Evolutionary conservation across 2,797 vertebrate species (phyloP), one percentile per base, ranked within the genome.

Genomic region (Mus caroli): DNA sequence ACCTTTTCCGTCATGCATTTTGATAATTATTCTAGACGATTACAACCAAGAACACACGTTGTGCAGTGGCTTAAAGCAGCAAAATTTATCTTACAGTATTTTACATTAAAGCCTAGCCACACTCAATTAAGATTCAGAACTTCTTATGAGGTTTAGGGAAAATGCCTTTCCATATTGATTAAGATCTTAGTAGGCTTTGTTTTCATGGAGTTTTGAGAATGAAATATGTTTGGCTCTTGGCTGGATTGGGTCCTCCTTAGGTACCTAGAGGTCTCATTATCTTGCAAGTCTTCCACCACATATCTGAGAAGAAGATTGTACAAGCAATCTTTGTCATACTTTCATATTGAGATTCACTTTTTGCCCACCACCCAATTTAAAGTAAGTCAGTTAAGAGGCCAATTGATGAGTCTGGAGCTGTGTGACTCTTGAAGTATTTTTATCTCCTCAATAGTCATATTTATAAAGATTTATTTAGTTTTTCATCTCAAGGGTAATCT

Each of bases 401-500:
- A 31, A 73, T 15, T 7, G 12, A 43, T 82, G 67, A 95, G n/a
- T 82, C 40, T 28, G 26, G 14, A 37, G 9, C 20, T 50, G 60
- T 56, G 58, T 60, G 13, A 40, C 6, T 34, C 64, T 85, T 82
- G 4, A 58, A 76, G 31, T 52, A 56, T 62, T 92, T 91, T 87
- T 73, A 3, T 13, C 20, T 73, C 20, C 26, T 37, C 56, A 94
- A 1, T 13, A 37, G 9, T 76, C n/a, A 90, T 19, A 69, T 84
- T 73, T 76, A 82, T 64, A 43, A 43, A n/a, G 19, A 67, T 67
- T 87, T 77, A 10, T 58, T 56, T 88, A 7, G 43, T 96, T 69
- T 87, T 6, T 31, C 20, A 62, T n/a, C 40, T 31, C 26, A 58
- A 84, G 17, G 34, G 14, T 31, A 40, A 76, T 71, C 15, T 91